These are phyloP conservation scores for Prionace glauca DNA, from an alignment of 2,797 vertebrate genomes.

Conservation along the genomic window DNA sequence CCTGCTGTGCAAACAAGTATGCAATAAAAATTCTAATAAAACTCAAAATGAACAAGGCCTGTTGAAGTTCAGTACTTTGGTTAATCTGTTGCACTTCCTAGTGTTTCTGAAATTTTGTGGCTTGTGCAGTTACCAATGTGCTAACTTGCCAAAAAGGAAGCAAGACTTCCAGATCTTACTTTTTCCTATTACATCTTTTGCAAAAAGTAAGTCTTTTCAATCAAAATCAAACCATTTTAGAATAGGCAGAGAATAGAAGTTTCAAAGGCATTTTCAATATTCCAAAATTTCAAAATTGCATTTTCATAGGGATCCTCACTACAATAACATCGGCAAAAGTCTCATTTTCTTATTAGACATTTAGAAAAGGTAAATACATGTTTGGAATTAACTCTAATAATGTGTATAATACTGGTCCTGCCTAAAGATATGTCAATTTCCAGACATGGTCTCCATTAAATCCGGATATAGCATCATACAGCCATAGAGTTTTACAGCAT, in stretches of 20 bases:
- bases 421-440: neutral
- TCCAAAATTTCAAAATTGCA: neutral
- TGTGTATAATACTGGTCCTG: neutral
- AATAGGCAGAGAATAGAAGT: neutral
- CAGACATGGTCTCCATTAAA: neutral
- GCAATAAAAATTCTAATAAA: slow-evolving; percentile 19
- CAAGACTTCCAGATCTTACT: neutral
- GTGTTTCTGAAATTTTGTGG: neutral
- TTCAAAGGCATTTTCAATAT: neutral
- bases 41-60: neutral
- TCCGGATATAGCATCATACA: neutral
- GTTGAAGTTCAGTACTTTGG: neutral
- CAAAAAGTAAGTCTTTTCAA: neutral
- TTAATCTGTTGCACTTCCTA: neutral
- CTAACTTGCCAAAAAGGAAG: neutral
- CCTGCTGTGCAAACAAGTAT: neutral
- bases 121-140: neutral
- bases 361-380: neutral
- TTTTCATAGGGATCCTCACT: neutral
- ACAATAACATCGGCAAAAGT: neutral
- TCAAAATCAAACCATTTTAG: neutral
- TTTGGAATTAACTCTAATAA: neutral
- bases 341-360: neutral
- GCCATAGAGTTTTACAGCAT: no score
- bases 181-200: neutral